These are phyloP conservation scores for Leptosomus discolor DNA, from an alignment of 2,113 vertebrate species.

Conservation along the genomic window DNA sequence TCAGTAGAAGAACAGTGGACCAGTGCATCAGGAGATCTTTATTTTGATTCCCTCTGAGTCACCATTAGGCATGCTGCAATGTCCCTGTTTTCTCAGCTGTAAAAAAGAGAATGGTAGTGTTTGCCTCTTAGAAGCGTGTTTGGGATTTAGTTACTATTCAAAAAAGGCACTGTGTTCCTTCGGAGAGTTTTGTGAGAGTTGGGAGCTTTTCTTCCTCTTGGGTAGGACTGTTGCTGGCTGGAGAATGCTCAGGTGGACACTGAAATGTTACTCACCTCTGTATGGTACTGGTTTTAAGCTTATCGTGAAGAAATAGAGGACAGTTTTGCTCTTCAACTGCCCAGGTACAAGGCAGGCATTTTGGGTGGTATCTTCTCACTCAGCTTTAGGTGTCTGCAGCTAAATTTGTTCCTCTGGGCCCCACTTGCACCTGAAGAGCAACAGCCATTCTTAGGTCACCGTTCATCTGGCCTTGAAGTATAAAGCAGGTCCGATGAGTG, in stretches of 20 bases:
- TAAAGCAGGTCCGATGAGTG: neutral
- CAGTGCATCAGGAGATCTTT: neutral
- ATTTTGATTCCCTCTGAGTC: neutral
- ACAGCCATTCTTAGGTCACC: neutral
- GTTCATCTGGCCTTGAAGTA: neutral
- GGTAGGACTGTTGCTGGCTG: neutral
- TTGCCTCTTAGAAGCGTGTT: neutral
- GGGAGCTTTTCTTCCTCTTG: neutral
- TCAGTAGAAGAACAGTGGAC: neutral
- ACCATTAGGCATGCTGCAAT: neutral
- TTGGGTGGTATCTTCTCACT: neutral
- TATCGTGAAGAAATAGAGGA: neutral
- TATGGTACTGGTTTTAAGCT: neutral
- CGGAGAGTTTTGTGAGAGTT: neutral
- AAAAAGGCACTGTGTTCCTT: neutral
- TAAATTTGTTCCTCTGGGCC: neutral
- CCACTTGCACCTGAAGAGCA: neutral
- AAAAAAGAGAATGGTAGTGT: neutral
- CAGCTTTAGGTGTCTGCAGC: neutral
- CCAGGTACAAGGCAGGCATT: neutral
- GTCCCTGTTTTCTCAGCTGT: neutral
- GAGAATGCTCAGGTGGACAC: neutral
- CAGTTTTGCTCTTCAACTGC: neutral
- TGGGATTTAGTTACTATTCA: neutral
- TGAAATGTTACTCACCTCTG: neutral